Evolutionary conservation across 1,140 invertebrate genomes (phyloP).

Genomic region (Sycophaga agraensis): DNA sequence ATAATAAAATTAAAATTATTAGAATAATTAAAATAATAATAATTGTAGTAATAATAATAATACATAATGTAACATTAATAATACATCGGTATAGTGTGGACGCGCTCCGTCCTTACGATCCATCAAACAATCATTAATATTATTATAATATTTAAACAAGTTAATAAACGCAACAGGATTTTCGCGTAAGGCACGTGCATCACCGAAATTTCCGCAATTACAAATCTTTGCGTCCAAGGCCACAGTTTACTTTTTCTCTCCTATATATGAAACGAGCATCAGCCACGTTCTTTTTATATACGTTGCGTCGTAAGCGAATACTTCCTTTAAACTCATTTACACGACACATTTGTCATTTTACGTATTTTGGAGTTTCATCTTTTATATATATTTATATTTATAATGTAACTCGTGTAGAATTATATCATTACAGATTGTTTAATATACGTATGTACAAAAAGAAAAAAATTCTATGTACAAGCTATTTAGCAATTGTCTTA

Average conservation of each 20-base stretch:
- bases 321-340: slow-evolving; percentile 12
- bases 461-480: slow-evolving; percentile 13
- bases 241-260: slow-evolving; percentile 18
- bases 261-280: background rate
- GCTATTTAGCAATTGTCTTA: slow-evolving; percentile 7
- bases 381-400: slow-evolving; percentile 1
- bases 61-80: slow-evolving; percentile 55
- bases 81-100: slow-evolving; percentile 49
- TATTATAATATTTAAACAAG: slow-evolving; percentile 27
- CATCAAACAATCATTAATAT: slow-evolving; percentile 18
- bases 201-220: slow-evolving; percentile 23
- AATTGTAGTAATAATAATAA: slow-evolving; percentile 31
- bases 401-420: slow-evolving; percentile 14
- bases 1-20: slow-evolving; percentile 19
- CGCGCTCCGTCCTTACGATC: slow-evolving; percentile 8
- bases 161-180: slow-evolving; percentile 28
- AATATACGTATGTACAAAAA: slow-evolving; percentile 27
- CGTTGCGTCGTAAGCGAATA: background rate
- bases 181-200: slow-evolving; percentile 28
- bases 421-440: slow-evolving; percentile 14
- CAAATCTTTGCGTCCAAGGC: slow-evolving; percentile 7
- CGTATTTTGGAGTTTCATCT: background rate
- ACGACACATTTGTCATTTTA: slow-evolving; percentile 6
- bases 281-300: background rate
- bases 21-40: slow-evolving; percentile 20